Percentiles rank a stretch among this genome's conserved stretches.
These are phyloP conservation scores for Bombus pyrosoma DNA, from an alignment of 1,140 invertebrate species.

Conservation along the genomic window DNA sequence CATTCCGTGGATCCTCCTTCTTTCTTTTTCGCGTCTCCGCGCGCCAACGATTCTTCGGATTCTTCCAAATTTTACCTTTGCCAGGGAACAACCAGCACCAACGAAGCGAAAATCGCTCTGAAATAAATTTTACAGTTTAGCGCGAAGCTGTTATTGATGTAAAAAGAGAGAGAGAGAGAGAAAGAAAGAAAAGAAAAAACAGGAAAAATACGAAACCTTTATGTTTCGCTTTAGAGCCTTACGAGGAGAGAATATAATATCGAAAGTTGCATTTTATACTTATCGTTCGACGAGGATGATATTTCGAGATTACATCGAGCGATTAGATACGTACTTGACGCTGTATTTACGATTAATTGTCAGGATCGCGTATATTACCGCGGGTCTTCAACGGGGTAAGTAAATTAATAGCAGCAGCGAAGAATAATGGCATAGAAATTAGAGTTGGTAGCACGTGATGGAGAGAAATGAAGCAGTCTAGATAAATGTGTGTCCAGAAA, in stretches of 20 bases:
- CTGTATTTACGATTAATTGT: conserved; percentile 2
- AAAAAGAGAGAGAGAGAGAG: too few relatives aligned
- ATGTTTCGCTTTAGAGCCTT: too few relatives aligned
- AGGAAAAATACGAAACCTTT: too few relatives aligned
- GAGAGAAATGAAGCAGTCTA: neutral
- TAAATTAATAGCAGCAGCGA: neutral
- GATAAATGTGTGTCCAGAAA: neutral
- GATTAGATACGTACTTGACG: neutral
- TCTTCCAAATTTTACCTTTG: too few relatives aligned
- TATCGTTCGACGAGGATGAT: neutral
- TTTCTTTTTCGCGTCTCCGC: neutral
- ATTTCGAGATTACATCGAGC: neutral
- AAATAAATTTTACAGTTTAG: too few relatives aligned
- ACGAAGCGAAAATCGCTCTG: too few relatives aligned
- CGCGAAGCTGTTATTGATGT: too few relatives aligned
- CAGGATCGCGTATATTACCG: neutral
- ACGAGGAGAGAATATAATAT: too few relatives aligned
- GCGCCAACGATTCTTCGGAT: neutral
- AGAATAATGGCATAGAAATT: neutral
- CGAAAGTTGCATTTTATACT: too few relatives aligned
- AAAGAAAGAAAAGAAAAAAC: too few relatives aligned
- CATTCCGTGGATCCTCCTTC: too few relatives aligned
- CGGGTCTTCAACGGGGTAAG: neutral
- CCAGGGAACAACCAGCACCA: too few relatives aligned
- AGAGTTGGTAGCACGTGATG: neutral